Base-by-base conservation (phyloP, 1,140 invertebrate species). In the Lanistes nyassanus region DNA sequence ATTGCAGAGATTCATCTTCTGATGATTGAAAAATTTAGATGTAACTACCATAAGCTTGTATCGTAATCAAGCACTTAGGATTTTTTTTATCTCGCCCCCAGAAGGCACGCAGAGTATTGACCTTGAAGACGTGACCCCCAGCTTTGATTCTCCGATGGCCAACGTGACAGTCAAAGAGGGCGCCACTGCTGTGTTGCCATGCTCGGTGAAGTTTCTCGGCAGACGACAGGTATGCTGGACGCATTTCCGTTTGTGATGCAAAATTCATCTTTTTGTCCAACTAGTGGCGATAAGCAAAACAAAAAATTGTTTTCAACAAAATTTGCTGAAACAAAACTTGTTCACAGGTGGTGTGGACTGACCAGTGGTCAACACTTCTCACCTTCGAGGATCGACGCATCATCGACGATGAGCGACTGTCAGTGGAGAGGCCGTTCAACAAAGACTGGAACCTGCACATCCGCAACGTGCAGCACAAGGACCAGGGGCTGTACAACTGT, bases 131-230 rank as follows among this genome's bases (percentile, higher is more conserved):
- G 47, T 75, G 47, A 81, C 84, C 55, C 85, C 85, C 16, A 84
- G 80, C 62, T 85, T 98, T 87, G 94, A 96, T 73, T 95, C 97
- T 81, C 93, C 95, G 34, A 95, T 97, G 82, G 93, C 94, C 39
- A 98, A 98, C 90, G 94, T 98, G 51, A 98, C 96, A 9, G 95
- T 97, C 9, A 95, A 95, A 34, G 93, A 95, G 21, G 96, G 96
- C 11, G 92, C 95, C 65, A 95, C 97, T 86, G 96, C 95, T 23
- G 90, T 97, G 3, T 91, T 98, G 51, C 95, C 95, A 29, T 98
- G 96, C 86, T 94, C 97, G 71, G 95, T 98, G 31, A 95, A 97
- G 87, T 95, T 97, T 90, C 92, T 98, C 34, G 93, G 93, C 81
- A 92, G 92, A 79, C 97, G 95, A 88, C 95, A 96, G 93, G 96